Conservation (phyloP, 1,140 invertebrate genomes). For the Diabrotica virgifera region DNA sequence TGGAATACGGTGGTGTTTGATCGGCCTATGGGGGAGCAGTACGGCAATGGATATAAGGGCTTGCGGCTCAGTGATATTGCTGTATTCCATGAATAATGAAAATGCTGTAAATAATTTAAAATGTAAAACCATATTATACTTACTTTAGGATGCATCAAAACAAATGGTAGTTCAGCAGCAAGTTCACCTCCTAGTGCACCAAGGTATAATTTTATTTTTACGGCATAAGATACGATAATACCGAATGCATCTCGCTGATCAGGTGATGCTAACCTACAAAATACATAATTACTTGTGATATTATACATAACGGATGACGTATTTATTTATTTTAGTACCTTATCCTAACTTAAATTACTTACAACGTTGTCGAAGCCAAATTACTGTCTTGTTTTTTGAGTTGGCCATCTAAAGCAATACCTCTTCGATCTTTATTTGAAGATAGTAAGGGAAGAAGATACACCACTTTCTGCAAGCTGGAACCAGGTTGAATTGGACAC, state of each 20-base stretch:
- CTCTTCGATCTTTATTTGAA: slow-evolving; percentile 82
- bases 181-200: slow-evolving; percentile 93
- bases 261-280: slow-evolving; percentile 68
- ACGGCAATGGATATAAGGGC: too few relatives aligned
- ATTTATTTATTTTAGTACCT: too few relatives aligned
- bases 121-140: slow-evolving; percentile 7
- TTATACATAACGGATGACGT: too few relatives aligned
- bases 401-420: slow-evolving; percentile 92
- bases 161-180: slow-evolving; percentile 93
- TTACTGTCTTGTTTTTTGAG: slow-evolving; percentile 86
- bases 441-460: slow-evolving; percentile 78
- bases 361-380: slow-evolving; percentile 96
- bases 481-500: slow-evolving; percentile 93
- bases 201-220: slow-evolving; percentile 93
- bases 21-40: too few relatives aligned
- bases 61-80: too few relatives aligned
- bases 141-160: slow-evolving; percentile 93
- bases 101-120: neutral
- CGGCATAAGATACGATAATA: slow-evolving; percentile 85
- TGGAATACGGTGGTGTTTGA: too few relatives aligned
- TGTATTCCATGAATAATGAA: too few relatives aligned
- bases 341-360: slow-evolving; percentile 46
- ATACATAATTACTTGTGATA: slow-evolving; percentile 1
- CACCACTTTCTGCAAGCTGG: slow-evolving; percentile 87
- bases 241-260: slow-evolving; percentile 84